Percentiles rank a stretch among this genome's conserved stretches.
These are phyloP conservation scores for Triplophysa bombifrons DNA, from an alignment of 2,797 vertebrate genomes.

Conservation along the genomic window DNA sequence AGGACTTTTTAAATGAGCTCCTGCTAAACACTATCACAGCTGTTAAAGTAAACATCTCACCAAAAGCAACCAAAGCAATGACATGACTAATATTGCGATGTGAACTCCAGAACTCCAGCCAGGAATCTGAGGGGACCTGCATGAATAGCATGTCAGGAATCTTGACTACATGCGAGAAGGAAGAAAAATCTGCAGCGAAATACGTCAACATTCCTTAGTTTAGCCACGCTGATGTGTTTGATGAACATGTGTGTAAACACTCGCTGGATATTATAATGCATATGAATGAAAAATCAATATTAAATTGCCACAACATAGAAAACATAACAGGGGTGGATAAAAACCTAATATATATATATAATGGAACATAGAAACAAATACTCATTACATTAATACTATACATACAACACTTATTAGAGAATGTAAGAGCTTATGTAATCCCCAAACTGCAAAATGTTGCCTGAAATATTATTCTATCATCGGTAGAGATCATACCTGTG, in stretches of 20 bases:
- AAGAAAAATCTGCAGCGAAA: background rate
- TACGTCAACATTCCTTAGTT: background rate
- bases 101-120: background rate
- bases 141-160: conserved; percentile 1
- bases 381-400: no score
- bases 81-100: background rate
- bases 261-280: no score
- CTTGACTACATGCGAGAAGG: background rate
- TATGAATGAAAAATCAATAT: no score
- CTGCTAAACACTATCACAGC: background rate
- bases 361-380: no score
- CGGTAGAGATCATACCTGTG: background rate
- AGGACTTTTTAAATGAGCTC: background rate
- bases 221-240: background rate
- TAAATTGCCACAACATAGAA: no score
- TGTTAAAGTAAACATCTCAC: background rate
- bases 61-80: background rate
- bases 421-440: background rate
- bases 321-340: no score
- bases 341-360: no score
- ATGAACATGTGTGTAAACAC: no score
- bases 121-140: background rate
- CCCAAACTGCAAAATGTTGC: background rate
- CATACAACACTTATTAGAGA: no score
- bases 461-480: background rate